A percentile compares a stretch with the other conserved stretches of the same genome.
Evolutionary conservation across 2,113 vertebrate species (phyloP).

Genomic region (Micronycteris hirsuta): DNA sequence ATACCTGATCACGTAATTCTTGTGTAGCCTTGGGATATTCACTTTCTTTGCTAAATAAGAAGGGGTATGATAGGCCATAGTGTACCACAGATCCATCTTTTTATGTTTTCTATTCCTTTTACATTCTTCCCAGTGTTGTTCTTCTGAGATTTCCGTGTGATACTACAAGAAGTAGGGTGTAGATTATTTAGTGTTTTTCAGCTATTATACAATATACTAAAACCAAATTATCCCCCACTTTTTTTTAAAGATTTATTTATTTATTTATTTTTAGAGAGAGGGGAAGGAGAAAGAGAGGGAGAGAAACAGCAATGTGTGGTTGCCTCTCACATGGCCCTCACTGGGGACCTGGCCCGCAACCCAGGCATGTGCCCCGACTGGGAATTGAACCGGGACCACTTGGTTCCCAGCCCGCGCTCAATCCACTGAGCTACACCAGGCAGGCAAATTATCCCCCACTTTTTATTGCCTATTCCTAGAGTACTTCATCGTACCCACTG

Average conservation of each 20-base stretch:
- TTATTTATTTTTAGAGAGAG: too few relatives aligned
- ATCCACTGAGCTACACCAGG: too few relatives aligned
- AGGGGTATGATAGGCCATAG: neutral
- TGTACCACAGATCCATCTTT: neutral
- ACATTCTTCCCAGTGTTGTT: neutral
- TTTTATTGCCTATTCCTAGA: slow-evolving; percentile 42
- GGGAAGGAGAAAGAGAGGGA: too few relatives aligned
- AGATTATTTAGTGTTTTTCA: slow-evolving; percentile 13
- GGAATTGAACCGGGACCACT: too few relatives aligned
- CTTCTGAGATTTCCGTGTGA: slow-evolving; percentile 30
- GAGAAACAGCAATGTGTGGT: too few relatives aligned
- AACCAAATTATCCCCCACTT: neutral
- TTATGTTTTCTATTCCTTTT: neutral
- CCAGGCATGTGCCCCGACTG: too few relatives aligned
- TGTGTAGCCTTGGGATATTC: neutral
- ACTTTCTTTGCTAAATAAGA: neutral
- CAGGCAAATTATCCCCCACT: neutral
- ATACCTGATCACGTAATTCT: neutral
- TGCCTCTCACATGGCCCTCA: too few relatives aligned
- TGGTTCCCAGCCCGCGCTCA: too few relatives aligned
- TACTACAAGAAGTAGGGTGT: neutral
- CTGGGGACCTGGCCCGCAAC: too few relatives aligned
- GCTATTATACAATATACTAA: neutral
- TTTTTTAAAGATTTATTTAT: too few relatives aligned
- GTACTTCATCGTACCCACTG: neutral